A percentile compares a stretch with the other conserved stretches of the same genome.
phyloP scores from a whole-genome alignment of 2,797 vertebrate genomes.

The Urosaurus nigricauda region DNA sequence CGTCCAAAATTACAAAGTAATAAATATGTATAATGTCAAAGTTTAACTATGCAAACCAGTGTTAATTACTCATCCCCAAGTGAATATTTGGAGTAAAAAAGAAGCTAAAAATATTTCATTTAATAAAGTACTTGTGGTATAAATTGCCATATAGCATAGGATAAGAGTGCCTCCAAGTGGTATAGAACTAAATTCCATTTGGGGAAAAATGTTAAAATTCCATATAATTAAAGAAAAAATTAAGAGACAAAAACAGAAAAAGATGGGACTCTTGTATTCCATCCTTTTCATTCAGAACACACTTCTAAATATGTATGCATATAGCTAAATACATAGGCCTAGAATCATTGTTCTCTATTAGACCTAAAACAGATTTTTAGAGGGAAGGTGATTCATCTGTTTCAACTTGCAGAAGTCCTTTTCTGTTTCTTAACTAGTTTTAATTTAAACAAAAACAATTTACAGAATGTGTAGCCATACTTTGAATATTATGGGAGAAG shows the following conservation, averaged over 20 bases:
- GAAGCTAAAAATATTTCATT: conserved; percentile 51
- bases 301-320: neutral
- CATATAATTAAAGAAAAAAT: conserved; percentile 13
- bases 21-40: conserved; percentile 79
- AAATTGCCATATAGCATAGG: conserved; percentile 67
- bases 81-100: conserved; percentile 68
- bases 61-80: conserved; percentile 78
- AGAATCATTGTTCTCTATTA: neutral
- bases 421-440: conserved; percentile 19
- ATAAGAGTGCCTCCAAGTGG: conserved; percentile 85
- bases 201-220: conserved; percentile 51
- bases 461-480: fast-evolving
- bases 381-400: neutral
- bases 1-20: conserved; percentile 74
- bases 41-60: conserved; percentile 79
- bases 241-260: conserved; percentile 2
- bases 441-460: conserved; percentile 16
- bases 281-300: neutral
- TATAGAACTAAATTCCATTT: conserved; percentile 69
- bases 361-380: conserved; percentile 5
- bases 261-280: neutral
- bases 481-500: neutral
- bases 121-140: conserved; percentile 39
- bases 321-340: neutral
- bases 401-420: neutral